phyloP scores from a whole-genome alignment of 2,113 vertebrate species.

The Apteryx mantelli region DNA sequence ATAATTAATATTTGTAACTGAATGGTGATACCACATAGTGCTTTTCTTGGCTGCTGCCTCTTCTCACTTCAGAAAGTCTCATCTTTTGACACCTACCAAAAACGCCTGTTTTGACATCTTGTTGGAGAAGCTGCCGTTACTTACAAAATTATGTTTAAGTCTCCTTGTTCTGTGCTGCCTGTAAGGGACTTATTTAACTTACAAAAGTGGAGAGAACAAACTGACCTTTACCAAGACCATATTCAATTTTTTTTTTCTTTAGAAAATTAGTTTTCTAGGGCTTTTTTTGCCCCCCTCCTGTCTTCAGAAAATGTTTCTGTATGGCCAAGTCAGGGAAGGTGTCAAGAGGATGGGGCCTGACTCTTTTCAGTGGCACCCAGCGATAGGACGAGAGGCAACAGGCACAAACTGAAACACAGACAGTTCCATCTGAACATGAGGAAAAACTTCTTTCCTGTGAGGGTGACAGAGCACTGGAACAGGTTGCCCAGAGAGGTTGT shows the following conservation, averaged over 20 bases:
- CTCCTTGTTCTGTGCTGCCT: background rate
- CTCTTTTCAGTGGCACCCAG: too few species aligned
- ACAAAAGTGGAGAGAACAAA: background rate
- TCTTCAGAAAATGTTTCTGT: background rate
- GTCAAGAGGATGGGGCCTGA: too few species aligned
- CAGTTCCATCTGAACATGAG: too few species aligned
- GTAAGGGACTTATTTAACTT: background rate
- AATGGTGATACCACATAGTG: background rate
- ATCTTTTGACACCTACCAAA: background rate
- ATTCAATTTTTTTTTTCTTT: background rate
- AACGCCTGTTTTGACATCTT: background rate
- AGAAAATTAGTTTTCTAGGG: background rate
- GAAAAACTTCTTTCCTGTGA: too few species aligned
- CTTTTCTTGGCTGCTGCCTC: background rate
- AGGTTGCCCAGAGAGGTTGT: too few species aligned
- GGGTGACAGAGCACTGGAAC: too few species aligned
- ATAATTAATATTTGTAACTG: background rate
- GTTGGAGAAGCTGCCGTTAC: background rate
- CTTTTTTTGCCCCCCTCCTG: too few species aligned
- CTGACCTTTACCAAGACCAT: fast-evolving
- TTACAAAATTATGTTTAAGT: fast-evolving
- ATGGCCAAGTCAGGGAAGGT: fast-evolving
- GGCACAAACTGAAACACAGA: too few species aligned
- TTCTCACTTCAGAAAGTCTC: background rate
- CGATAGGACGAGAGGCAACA: too few species aligned